Base-by-base conservation (phyloP, 2,797 vertebrate species). In the Moxostoma hubbsi region DNA sequence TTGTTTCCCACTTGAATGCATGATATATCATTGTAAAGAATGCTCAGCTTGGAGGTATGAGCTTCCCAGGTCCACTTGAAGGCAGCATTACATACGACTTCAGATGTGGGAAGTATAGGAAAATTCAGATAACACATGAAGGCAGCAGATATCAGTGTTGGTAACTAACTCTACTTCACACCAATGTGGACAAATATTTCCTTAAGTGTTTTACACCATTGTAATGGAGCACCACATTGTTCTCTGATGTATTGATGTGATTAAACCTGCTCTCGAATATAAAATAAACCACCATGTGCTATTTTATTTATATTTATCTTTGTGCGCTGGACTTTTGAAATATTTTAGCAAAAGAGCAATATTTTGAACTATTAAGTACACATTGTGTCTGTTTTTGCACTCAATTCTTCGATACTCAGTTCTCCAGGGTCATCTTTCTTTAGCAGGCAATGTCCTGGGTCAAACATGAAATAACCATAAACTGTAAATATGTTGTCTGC, bases 171-270 rank as follows among this genome's bases (percentile, higher is more conserved):
- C 18, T 24, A 24, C 18, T 24, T 24, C n/a, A n/a, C 87, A 90
- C 83, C 90, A 90, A 93, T 90, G 88, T 91, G 89, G 89, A 87
- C 87, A 88, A 90, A 90, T 90, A 89, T 90, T 87, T 87, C 83
- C 85, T 81, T 77, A 86, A 92, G 24, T 24, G 24, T 88, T 86
- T 80, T 82, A 84, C 79, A 79, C 85, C 85, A 88, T 86, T 90
- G 90, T 88, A 91, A 78, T 85, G 2, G 24, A 24, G 2, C 24
- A 24, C 24, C 89, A 82, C 70, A 77, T 15, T 61, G 81, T 86
- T 88, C 5, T 75, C 54, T n/a, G 81, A 85, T 85, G 87, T 84
- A 85, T 86, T 45, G 61, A 43, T 12, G 45, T 63, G 36, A 12
- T 63, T 45, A 13, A 45, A 45, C 59, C 12, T 10, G 24, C 45